Conservation (phyloP, 2,113 vertebrate genomes). For the Trematocara macrostoma region DNA sequence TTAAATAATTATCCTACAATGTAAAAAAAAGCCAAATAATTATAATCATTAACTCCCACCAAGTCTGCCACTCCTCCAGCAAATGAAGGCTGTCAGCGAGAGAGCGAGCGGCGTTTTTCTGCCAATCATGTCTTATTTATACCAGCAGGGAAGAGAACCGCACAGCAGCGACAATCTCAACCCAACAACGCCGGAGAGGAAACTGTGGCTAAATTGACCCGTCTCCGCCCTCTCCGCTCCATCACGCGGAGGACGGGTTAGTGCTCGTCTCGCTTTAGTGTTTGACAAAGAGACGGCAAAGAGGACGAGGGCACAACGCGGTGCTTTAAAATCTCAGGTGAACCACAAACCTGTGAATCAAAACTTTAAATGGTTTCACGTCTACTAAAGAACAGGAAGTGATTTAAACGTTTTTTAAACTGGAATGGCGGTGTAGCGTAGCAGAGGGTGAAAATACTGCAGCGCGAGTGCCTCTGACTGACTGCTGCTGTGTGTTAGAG, state of each 20-base stretch:
- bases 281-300: background rate
- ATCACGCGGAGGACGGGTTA: background rate
- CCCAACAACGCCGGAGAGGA: constrained; percentile 20
- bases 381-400: background rate
- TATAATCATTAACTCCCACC: constrained; percentile 81
- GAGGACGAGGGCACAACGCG: background rate
- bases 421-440: background rate
- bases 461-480: background rate
- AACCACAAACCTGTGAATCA: too few relatives aligned
- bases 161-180: constrained; percentile 51
- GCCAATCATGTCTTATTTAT: constrained; percentile 71
- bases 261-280: background rate
- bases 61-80: constrained; percentile 75
- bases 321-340: background rate
- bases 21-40: constrained; percentile 77
- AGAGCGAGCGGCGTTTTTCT: constrained; percentile 38
- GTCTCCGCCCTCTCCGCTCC: background rate
- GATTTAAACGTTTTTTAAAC: background rate
- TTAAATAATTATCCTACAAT: constrained; percentile 81
- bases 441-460: background rate
- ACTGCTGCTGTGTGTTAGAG: background rate
- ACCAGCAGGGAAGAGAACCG: constrained; percentile 47
- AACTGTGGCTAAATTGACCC: constrained; percentile 36
- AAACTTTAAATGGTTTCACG: background rate
- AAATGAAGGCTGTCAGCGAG: constrained; percentile 74